Percentiles rank a stretch among this genome's conserved stretches.
Evolutionary conservation across 1,140 invertebrate species (phyloP).

Genomic region (Drosophila pseudoobscura): DNA sequence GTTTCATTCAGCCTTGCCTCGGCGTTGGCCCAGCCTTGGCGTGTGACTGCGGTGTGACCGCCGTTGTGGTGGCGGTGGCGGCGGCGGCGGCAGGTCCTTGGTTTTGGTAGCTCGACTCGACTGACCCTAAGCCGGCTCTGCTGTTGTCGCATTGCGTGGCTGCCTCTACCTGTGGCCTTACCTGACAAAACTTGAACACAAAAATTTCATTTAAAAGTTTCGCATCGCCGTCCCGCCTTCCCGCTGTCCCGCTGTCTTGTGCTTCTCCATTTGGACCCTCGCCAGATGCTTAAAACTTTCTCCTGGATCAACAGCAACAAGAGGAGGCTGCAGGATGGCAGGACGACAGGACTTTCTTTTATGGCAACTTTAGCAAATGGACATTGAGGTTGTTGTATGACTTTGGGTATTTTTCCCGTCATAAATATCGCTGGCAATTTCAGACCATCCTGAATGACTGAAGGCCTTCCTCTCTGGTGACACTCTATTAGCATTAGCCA

Average conservation of each 20-base stretch:
- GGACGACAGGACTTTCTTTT: conserved; percentile 49
- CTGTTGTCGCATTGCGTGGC: conserved; percentile 36
- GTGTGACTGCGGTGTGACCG: conserved; percentile 56
- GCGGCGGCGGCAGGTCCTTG: neutral
- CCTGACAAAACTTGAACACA: conserved; percentile 79
- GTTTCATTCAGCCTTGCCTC: neutral
- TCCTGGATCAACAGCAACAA: neutral
- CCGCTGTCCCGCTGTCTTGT: conserved; percentile 43
- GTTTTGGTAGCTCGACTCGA: conserved; percentile 31
- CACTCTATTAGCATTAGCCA: conserved; percentile 70
- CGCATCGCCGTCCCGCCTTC: conserved; percentile 36
- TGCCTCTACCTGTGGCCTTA: conserved; percentile 34
- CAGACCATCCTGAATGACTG: conserved; percentile 6
- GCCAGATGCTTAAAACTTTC: conserved; percentile 69
- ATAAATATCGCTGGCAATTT: conserved; percentile 67
- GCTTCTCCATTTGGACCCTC: conserved; percentile 43
- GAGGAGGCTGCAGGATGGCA: no score
- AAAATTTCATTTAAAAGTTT: conserved; percentile 82
- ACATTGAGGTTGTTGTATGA: conserved; percentile 72
- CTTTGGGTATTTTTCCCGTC: conserved; percentile 52
- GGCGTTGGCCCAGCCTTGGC: neutral
- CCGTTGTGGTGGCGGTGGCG: conserved; percentile 26
- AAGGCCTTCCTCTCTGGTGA: conserved; percentile 12
- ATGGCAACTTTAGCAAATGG: conserved; percentile 74
- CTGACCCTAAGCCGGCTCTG: conserved; percentile 67